Percentiles rank a stretch among this genome's conserved stretches.
These are phyloP conservation scores for Thryonomys swinderianus DNA, from an alignment of 2,113 vertebrate species.

Conservation along the genomic window DNA sequence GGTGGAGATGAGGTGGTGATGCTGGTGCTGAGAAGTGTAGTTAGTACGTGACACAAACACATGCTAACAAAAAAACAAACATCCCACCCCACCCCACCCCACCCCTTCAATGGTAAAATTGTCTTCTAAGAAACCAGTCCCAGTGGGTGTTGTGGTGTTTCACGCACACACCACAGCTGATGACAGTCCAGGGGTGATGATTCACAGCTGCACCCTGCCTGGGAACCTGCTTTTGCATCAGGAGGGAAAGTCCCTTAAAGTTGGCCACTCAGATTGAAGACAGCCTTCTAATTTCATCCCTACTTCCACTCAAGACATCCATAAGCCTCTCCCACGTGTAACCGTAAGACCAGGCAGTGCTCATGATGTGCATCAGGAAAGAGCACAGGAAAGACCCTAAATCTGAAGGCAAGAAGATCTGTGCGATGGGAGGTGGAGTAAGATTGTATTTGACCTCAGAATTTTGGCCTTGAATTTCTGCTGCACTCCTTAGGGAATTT, in stretches of 20 bases:
- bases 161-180: no score
- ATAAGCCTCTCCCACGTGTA: neutral
- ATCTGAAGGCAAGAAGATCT: neutral
- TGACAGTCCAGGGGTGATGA: neutral
- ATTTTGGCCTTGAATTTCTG: neutral
- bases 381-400: neutral
- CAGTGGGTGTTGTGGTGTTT: neutral
- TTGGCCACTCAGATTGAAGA: neutral
- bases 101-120: neutral
- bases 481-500: neutral
- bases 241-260: neutral
- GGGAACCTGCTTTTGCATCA: neutral
- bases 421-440: neutral
- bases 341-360: neutral
- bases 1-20: neutral
- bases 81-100: neutral
- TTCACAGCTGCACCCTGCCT: neutral
- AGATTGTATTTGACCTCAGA: neutral
- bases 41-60: neutral
- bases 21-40: neutral
- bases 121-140: neutral
- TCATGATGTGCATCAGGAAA: neutral
- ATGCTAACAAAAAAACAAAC: neutral
- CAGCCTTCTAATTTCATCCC: neutral
- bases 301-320: neutral